Base-by-base conservation (phyloP, 1,140 invertebrate genomes). In the Panulirus ornatus region DNA sequence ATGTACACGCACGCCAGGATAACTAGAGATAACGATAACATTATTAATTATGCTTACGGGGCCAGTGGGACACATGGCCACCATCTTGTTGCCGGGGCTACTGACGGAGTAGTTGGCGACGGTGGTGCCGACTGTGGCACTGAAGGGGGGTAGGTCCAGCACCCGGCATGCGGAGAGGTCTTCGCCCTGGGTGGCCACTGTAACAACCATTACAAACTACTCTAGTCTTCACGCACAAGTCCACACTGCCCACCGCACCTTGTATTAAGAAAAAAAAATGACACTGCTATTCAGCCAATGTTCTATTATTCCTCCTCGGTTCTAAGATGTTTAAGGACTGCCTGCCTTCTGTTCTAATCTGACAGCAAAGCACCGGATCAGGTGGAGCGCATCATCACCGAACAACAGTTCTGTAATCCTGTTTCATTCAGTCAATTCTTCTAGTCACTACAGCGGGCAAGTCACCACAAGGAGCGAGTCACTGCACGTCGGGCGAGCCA, bases 381-480 rank as follows among this genome's bases (percentile, higher is more conserved):
- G n/a, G 76, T 79, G 76, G 36, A 14, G 76, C n/a, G 44, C n/a
- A n/a, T 38, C 81, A 84, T 84, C 58, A 84, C 76, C 27, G 44
- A 36, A 79, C 51, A 51, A 84, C 81, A 66, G n/a, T 36, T 38
- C 30, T 38, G 38, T 84, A 51, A 58, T 84, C 38, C 47, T 84
- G 58, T 84, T 84, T 84, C 81, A 84, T 84, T 70, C 58, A 84
- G 66, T 22, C 54, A 42, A 84, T 70, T 84, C 81, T 84, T 84
- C 81, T 30, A 84, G 81, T 84, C 81, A 84, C 81, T 71, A 58
- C 27, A 84, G 81, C 58, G 16, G 81, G 54, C 81, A 70, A 84
- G 81, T 84, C 81, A 84, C 34, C 14, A 9, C 2, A 11, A 27
- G 0, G 22, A 30, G 83, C 70, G 83, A 71, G 83, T 85, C 63